Conservation (phyloP, 1,140 invertebrate species). For the Condylostylus longicornis region DNA sequence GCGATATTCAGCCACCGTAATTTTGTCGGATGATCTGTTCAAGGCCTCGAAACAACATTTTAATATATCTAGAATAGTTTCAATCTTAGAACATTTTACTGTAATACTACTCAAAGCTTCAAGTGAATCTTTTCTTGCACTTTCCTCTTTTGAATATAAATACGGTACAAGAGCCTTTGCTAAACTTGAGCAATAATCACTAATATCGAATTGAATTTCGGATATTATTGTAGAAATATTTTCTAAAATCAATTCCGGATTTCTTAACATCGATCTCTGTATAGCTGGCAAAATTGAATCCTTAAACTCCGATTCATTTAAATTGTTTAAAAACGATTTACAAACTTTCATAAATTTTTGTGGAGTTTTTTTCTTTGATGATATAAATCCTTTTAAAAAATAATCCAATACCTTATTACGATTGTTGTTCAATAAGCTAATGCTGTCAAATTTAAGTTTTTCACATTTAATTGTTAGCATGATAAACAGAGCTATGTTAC, state of each 20-base stretch:
- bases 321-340: slow-evolving; percentile 43
- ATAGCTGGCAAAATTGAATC: slow-evolving; percentile 60
- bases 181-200: slow-evolving; percentile 61
- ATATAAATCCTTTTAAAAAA: slow-evolving; percentile 68
- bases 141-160: slow-evolving; percentile 68
- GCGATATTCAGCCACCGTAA: slow-evolving; percentile 76
- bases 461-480: slow-evolving; percentile 15
- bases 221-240: slow-evolving; percentile 59
- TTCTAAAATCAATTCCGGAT: slow-evolving; percentile 79
- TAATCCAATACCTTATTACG: slow-evolving; percentile 45
- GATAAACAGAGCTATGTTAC: slow-evolving; percentile 17
- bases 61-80: slow-evolving; percentile 51
- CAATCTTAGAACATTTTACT: slow-evolving; percentile 51
- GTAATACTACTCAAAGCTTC: slow-evolving; percentile 53
- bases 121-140: slow-evolving; percentile 52
- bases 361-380: slow-evolving; percentile 60
- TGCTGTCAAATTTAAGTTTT: slow-evolving; percentile 3
- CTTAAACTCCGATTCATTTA: slow-evolving; percentile 62
- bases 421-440: slow-evolving; percentile 28
- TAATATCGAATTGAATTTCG: slow-evolving; percentile 61
- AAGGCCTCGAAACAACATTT: slow-evolving; percentile 66
- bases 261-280: slow-evolving; percentile 86
- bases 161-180: slow-evolving; percentile 67
- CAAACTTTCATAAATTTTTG: slow-evolving; percentile 48
- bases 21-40: slow-evolving; percentile 81